phyloP scores from a whole-genome alignment of 2,888 invertebrate genomes.

The Timema cristinae region DNA sequence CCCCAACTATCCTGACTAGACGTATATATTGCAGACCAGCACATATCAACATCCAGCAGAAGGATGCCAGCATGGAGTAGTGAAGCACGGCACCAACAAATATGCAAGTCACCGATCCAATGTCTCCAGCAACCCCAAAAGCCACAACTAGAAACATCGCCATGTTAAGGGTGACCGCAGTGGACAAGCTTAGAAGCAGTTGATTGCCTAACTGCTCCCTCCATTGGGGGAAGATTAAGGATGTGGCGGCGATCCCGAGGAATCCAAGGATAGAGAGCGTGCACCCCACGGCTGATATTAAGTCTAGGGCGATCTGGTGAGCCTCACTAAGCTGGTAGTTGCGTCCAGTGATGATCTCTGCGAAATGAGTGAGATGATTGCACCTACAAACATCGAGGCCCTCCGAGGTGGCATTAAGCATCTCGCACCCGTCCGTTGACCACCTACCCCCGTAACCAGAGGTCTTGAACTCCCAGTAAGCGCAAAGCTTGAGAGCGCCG shows the following conservation, averaged over 20 bases:
- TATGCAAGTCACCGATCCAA: slow-evolving; percentile 46
- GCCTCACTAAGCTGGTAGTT: slow-evolving; percentile 29
- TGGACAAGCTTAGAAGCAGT: slow-evolving; percentile 59
- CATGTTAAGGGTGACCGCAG: slow-evolving; percentile 58
- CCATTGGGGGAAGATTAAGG: slow-evolving; percentile 55
- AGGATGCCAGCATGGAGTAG: slow-evolving; percentile 63
- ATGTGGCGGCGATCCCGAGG: slow-evolving; percentile 56
- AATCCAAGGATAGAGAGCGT: slow-evolving; percentile 56
- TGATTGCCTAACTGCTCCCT: slow-evolving; percentile 61
- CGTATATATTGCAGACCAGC: slow-evolving; percentile 63
- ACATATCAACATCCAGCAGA: slow-evolving; percentile 69
- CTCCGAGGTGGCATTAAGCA: slow-evolving; percentile 22
- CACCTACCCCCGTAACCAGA: slow-evolving; percentile 32
- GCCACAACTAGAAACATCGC: slow-evolving; percentile 42
- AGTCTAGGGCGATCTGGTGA: slow-evolving; percentile 47
- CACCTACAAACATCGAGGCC: slow-evolving; percentile 44
- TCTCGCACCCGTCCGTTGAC: slow-evolving; percentile 35
- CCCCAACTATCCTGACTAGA: slow-evolving; percentile 62
- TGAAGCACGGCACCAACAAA: slow-evolving; percentile 58
- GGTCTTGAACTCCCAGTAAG: slow-evolving; percentile 54
- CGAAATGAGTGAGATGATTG: slow-evolving; percentile 59
- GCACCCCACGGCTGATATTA: slow-evolving; percentile 57
- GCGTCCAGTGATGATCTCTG: slow-evolving; percentile 46
- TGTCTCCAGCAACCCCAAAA: slow-evolving; percentile 38
- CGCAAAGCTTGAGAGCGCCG: slow-evolving; percentile 42